A percentile compares a stretch with the other conserved stretches of the same genome.
Conservation (phyloP, 2,888 invertebrate species). For the Himalopsyche anomala region DNA sequence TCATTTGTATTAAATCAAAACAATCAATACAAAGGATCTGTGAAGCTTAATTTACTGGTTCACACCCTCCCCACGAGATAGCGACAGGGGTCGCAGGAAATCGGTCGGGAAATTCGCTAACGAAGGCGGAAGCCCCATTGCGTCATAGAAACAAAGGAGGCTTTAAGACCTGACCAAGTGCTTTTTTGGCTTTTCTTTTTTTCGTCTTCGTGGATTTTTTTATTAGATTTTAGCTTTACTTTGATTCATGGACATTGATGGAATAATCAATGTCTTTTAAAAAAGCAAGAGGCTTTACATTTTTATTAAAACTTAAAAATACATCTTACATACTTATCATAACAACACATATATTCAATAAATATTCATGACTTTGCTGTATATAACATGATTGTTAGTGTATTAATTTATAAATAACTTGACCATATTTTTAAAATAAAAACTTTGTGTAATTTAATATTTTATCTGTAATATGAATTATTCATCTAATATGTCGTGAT, state of each 20-base stretch:
- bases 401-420: too few relatives aligned
- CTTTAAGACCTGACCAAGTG: conserved; percentile 38
- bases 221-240: not conserved
- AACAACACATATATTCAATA: too few relatives aligned
- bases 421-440: too few relatives aligned
- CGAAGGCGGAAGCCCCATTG: conserved; percentile 50
- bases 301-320: too few relatives aligned
- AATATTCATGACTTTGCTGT: too few relatives aligned
- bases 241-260: conserved; percentile 6
- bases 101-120: conserved; percentile 59
- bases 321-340: too few relatives aligned
- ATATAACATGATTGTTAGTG: too few relatives aligned
- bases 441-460: too few relatives aligned
- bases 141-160: conserved; percentile 35
- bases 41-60: conserved; percentile 57
- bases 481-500: too few relatives aligned
- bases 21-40: conserved; percentile 44
- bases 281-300: too few relatives aligned
- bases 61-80: conserved; percentile 50
- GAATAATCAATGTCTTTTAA: not conserved
- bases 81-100: conserved; percentile 52
- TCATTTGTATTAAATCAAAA: conserved; percentile 42
- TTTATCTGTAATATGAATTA: too few relatives aligned
- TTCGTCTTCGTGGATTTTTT: not conserved
- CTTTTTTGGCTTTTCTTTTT: not conserved